Conservation (phyloP, 2,113 vertebrate species). For the Lepus europaeus region DNA sequence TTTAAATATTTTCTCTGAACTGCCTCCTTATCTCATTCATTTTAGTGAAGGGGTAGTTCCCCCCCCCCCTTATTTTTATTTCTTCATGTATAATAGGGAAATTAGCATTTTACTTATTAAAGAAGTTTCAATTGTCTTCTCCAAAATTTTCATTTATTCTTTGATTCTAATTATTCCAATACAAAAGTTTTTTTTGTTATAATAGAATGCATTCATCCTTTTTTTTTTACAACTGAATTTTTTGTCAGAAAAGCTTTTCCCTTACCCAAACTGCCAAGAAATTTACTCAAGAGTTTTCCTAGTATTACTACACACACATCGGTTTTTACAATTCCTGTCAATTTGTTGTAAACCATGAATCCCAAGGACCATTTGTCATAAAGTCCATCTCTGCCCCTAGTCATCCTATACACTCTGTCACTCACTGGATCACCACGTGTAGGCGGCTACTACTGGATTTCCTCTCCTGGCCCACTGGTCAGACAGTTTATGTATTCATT, state of each 20-base stretch:
- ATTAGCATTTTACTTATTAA: neutral
- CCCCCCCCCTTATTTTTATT: neutral
- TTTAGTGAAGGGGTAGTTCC: neutral
- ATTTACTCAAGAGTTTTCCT: neutral
- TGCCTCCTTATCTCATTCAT: neutral
- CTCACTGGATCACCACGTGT: neutral
- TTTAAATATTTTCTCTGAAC: slow-evolving; percentile 7
- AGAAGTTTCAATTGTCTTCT: neutral
- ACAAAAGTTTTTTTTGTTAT: neutral
- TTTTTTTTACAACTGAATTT: slow-evolving; percentile 8
- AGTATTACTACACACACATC: neutral
- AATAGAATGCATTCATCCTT: neutral
- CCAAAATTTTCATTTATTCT: neutral
- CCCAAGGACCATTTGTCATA: neutral
- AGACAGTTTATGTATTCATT: neutral
- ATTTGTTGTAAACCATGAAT: neutral
- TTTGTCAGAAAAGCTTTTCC: neutral
- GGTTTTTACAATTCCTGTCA: neutral
- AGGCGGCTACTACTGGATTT: neutral
- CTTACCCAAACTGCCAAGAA: neutral
- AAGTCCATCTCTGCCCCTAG: neutral
- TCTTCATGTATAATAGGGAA: neutral
- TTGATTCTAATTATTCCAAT: neutral
- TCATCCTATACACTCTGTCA: neutral
- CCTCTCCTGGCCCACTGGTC: neutral